Percentiles rank a stretch among this genome's conserved stretches.
phyloP scores from a whole-genome alignment of 2,888 invertebrate species.

The Megaustenia siamemsis region DNA sequence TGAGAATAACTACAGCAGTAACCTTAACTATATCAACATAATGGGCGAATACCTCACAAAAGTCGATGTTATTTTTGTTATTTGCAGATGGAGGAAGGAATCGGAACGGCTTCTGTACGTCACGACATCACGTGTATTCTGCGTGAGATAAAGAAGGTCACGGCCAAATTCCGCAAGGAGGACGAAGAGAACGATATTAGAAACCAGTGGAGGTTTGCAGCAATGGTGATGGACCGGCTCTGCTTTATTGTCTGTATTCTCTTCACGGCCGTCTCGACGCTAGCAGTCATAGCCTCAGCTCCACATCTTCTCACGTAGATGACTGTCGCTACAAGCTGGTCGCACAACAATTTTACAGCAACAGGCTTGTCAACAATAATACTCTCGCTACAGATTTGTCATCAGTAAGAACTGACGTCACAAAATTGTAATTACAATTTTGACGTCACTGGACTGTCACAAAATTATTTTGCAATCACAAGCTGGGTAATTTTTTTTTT shows the following conservation, averaged over 20 bases:
- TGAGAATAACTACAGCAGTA: too few relatives aligned
- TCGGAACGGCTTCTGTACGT: slow-evolving; percentile 54
- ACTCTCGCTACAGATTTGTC: too few relatives aligned
- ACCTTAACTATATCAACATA: too few relatives aligned
- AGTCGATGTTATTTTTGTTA: too few relatives aligned
- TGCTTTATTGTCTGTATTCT: slow-evolving; percentile 94
- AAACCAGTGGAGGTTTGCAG: slow-evolving; percentile 98
- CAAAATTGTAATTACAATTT: too few relatives aligned
- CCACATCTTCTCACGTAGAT: slow-evolving; percentile 71
- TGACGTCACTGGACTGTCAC: neutral
- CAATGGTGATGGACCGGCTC: slow-evolving; percentile 98
- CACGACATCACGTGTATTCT: slow-evolving; percentile 95
- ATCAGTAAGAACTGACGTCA: neutral
- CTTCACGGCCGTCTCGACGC: slow-evolving; percentile 87
- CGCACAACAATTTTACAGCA: too few relatives aligned
- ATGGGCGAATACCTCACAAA: too few relatives aligned
- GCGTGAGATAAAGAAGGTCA: slow-evolving; percentile 95
- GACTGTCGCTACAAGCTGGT: neutral
- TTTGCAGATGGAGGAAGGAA: slow-evolving; percentile 58
- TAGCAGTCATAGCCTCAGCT: slow-evolving; percentile 76
- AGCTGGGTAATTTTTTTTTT: too few relatives aligned
- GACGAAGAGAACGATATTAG: slow-evolving; percentile 96
- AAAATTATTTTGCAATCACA: neutral
- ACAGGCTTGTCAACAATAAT: too few relatives aligned
- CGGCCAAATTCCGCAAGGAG: slow-evolving; percentile 95